Evolutionary conservation across 2,113 vertebrate species (phyloP).

Genomic region (Campylomormyrus tamandua): DNA sequence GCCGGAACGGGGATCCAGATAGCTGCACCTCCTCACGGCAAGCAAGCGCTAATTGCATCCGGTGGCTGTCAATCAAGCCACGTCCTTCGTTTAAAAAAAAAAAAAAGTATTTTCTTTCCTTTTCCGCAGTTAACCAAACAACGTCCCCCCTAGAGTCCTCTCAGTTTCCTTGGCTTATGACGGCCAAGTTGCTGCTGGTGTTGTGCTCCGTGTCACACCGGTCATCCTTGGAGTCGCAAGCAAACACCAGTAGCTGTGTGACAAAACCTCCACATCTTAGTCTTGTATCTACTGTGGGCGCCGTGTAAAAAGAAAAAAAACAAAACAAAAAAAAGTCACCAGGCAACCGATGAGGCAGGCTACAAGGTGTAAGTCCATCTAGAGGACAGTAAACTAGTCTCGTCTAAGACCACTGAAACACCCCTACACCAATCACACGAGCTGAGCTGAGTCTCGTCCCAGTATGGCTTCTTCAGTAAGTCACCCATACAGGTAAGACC

Average conservation of each 20-base stretch:
- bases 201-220: not conserved
- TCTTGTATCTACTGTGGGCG: not conserved
- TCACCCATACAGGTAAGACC: not conserved
- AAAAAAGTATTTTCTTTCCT: not conserved
- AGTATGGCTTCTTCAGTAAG: not conserved
- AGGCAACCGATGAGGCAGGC: not conserved
- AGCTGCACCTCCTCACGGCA: constrained; percentile 62
- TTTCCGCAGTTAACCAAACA: not conserved
- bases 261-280: not conserved
- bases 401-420: not conserved
- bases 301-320: not conserved
- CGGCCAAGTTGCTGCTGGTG: not conserved
- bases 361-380: not conserved
- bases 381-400: not conserved
- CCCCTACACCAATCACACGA: not conserved
- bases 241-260: not conserved
- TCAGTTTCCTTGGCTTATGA: not conserved
- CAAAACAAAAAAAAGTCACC: not conserved
- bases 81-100: not conserved
- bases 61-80: constrained; percentile 86
- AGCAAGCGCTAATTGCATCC: constrained; percentile 81
- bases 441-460: not conserved
- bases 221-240: not conserved
- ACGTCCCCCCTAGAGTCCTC: not conserved
- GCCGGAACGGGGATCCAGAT: constrained; percentile 83